Evolutionary conservation across 2,888 invertebrate genomes (phyloP).

Genomic region (Pyrrhia umbra): DNA sequence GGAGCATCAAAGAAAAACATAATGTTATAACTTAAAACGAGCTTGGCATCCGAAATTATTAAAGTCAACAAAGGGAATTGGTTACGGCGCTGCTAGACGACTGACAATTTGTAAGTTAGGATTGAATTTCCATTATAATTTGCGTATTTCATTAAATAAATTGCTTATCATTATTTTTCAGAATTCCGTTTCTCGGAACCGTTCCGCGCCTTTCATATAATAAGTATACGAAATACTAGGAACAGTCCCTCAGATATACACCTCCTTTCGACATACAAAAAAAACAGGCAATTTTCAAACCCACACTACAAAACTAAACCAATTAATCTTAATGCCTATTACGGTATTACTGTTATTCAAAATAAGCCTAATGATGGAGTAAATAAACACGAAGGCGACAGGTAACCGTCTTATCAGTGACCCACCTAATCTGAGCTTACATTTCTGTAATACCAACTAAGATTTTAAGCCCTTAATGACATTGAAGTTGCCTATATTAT

Average conservation of each 20-base stretch:
- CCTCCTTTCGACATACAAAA: background rate
- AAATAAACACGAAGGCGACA: constrained; percentile 30
- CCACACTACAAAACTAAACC: constrained; percentile 20
- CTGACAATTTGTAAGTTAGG: constrained; percentile 21
- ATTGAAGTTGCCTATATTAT: constrained; percentile 52
- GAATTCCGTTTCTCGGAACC: background rate
- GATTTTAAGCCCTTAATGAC: constrained; percentile 49
- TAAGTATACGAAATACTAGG: background rate
- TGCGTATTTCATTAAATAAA: background rate
- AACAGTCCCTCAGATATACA: too few relatives aligned
- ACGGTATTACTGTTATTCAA: constrained; percentile 19
- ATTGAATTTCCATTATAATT: constrained; percentile 24
- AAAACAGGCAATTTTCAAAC: background rate
- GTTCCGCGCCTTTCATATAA: background rate
- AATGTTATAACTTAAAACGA: constrained; percentile 34
- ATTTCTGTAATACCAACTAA: constrained; percentile 36
- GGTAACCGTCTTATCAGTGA: constrained; percentile 34
- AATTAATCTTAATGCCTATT: constrained; percentile 36
- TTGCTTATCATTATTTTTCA: constrained; percentile 3
- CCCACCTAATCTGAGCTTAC: constrained; percentile 43
- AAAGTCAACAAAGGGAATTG: constrained; percentile 28
- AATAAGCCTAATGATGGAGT: constrained; percentile 16
- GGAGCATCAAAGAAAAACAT: constrained; percentile 38
- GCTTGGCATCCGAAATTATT: constrained; percentile 24
- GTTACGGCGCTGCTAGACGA: constrained; percentile 4